phyloP scores from a whole-genome alignment of 2,797 vertebrate species.

The Artibeus jamaicensis region DNA sequence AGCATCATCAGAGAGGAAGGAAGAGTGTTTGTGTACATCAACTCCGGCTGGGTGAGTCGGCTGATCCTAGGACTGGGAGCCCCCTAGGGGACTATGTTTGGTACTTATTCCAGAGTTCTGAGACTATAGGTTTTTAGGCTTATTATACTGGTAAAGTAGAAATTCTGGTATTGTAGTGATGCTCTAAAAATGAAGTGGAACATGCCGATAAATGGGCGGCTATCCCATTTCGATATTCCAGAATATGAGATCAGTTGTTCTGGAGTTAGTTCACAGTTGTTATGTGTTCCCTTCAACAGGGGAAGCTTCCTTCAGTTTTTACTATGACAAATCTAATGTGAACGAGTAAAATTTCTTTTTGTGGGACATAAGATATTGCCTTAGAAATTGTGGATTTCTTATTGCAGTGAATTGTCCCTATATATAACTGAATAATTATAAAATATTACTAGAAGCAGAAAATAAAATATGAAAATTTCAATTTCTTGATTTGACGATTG shows the following conservation, averaged over 20 bases:
- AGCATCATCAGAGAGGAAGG: constrained; percentile 94
- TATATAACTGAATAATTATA: not conserved
- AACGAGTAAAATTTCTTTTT: constrained; percentile 9
- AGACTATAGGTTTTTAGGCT: not conserved
- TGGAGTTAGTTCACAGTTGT: not conserved
- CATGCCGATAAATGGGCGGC: not conserved
- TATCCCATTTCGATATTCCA: not conserved
- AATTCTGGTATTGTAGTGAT: not conserved
- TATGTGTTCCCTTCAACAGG: not conserved
- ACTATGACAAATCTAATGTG: not conserved
- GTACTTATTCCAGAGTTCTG: not conserved
- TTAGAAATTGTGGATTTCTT: not conserved
- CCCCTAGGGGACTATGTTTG: not conserved
- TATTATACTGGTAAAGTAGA: not conserved
- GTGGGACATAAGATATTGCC: too few relatives aligned
- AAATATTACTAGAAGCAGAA: not conserved
- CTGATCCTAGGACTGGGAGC: rapidly evolving
- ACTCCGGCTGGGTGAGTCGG: constrained; percentile 90
- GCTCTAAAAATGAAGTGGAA: not conserved
- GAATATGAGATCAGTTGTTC: not conserved
- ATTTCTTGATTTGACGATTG: not conserved
- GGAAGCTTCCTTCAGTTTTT: not conserved
- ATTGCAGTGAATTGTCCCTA: not conserved
- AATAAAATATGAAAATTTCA: not conserved
- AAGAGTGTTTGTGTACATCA: constrained; percentile 94